phyloP scores from a whole-genome alignment of 2,888 invertebrate species.

The Ommatoiulus sabulosus region DNA sequence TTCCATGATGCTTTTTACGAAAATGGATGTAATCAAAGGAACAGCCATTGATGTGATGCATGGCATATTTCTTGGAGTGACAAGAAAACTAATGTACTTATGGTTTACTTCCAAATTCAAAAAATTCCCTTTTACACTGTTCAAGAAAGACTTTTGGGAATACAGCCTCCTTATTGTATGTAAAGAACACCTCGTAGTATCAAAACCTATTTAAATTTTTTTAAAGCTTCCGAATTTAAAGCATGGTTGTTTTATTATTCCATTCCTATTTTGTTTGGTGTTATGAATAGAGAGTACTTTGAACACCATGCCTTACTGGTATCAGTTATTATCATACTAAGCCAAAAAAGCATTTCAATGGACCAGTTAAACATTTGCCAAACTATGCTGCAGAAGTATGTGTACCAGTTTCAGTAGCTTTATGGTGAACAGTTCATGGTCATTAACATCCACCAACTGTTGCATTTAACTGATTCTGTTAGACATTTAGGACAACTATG shows the following conservation, averaged over 20 bases:
- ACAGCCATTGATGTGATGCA: conserved; percentile 6
- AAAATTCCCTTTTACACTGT: neutral
- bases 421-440: neutral
- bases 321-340: neutral
- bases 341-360: no score
- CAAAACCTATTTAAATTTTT: neutral
- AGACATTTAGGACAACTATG: neutral
- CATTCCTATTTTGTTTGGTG: neutral
- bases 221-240: neutral
- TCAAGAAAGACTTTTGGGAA: neutral
- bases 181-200: neutral
- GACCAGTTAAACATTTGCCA: no score
- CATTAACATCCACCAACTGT: neutral
- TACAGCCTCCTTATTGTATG: neutral
- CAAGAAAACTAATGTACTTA: neutral
- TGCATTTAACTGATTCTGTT: neutral
- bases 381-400: no score
- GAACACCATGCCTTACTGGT: neutral
- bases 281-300: neutral
- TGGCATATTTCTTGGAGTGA: neutral
- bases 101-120: neutral
- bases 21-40: neutral
- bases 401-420: no score
- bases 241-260: neutral
- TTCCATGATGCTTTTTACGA: neutral